Conservation (phyloP, 2,888 invertebrate genomes). For the Bembecia ichneumoniformis region DNA sequence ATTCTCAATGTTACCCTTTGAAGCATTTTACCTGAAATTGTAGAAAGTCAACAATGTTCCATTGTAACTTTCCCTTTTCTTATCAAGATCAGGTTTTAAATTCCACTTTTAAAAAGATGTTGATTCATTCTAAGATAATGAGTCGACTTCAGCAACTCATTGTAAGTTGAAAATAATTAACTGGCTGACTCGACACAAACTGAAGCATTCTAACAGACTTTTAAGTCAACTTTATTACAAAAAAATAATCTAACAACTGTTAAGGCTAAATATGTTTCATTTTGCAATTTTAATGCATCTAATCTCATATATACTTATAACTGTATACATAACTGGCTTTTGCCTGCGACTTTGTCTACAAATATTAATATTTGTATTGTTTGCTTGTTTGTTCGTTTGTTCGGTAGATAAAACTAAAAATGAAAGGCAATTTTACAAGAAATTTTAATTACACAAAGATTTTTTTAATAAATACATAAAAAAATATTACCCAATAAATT, state of each 20-base stretch:
- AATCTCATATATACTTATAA: no score
- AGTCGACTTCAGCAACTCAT: conserved; percentile 46
- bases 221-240: conserved; percentile 30
- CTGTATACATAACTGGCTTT: no score
- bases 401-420: no score
- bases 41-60: background rate
- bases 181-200: conserved; percentile 59
- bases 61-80: background rate
- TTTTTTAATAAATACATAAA: no score
- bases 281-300: no score
- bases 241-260: conserved; percentile 5
- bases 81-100: background rate
- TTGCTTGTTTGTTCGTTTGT: no score
- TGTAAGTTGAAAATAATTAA: conserved; percentile 62
- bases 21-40: background rate
- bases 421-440: no score
- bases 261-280: no score
- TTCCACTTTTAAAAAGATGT: conserved; percentile 1
- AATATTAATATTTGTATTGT: no score
- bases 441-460: no score
- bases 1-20: conserved; percentile 2
- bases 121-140: conserved; percentile 15
- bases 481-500: no score
- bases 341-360: no score
- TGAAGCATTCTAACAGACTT: conserved; percentile 23